Percentiles rank a stretch among this genome's conserved stretches.
Conservation (phyloP, 2,113 vertebrate species). For the Empidonax alnorum region DNA sequence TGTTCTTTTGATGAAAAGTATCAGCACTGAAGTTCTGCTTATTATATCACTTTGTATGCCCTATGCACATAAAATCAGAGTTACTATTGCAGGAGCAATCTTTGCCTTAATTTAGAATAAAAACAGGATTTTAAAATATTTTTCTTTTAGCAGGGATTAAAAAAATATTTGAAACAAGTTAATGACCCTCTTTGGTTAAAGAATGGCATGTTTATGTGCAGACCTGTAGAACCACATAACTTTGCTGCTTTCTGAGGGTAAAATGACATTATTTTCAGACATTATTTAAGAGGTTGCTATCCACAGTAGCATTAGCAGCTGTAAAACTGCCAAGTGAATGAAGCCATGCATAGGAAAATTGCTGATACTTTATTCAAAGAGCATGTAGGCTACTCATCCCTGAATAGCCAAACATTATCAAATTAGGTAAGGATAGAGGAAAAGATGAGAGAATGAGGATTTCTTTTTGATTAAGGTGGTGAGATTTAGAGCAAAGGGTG, state of each 20-base stretch:
- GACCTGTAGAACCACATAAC: background rate
- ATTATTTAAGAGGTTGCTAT: background rate
- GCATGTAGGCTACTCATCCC: background rate
- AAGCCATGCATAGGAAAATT: background rate
- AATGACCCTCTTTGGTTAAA: background rate
- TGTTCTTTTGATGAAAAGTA: slow-evolving; percentile 30
- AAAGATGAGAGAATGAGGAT: background rate
- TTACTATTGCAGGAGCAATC: background rate
- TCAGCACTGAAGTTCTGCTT: background rate
- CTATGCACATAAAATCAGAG: background rate
- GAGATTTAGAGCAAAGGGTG: background rate
- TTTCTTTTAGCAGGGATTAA: background rate
- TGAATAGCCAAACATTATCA: background rate
- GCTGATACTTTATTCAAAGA: background rate
- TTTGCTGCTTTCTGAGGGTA: background rate
- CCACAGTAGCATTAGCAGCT: background rate
- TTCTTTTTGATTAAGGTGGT: background rate
- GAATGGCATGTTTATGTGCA: background rate
- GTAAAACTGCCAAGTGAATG: background rate
- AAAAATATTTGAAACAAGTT: background rate
- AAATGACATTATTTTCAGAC: background rate
- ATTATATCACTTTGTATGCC: background rate
- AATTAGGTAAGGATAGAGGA: background rate
- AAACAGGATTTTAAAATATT: background rate
- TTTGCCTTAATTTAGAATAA: background rate